Percentiles rank a stretch among this genome's conserved stretches.
Conservation (phyloP, 2,888 invertebrate genomes). For the Platycnemis pennipes region DNA sequence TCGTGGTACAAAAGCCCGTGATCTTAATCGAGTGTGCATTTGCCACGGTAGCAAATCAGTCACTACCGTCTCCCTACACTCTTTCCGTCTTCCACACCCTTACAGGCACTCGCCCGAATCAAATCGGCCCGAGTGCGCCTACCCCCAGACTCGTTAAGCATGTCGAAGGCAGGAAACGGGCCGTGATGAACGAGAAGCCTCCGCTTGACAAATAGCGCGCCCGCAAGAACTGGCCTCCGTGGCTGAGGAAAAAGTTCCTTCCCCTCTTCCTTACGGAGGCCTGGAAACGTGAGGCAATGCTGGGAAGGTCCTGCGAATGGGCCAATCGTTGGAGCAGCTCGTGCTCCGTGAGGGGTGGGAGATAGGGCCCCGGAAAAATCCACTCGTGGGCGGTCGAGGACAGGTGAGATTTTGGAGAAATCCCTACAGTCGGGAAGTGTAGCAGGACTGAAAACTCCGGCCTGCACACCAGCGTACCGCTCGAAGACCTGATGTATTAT, state of each 20-base stretch:
- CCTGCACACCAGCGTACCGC: neutral
- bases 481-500: conserved; percentile 50
- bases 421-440: conserved; percentile 47
- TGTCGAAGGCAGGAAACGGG: conserved; percentile 45
- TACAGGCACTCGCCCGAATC: conserved; percentile 19
- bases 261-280: neutral
- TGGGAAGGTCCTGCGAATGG: neutral
- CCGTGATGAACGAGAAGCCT: conserved; percentile 56
- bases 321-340: neutral
- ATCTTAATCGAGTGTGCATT: conserved; percentile 62
- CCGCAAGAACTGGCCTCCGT: conserved; percentile 33
- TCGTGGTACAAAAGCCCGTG: conserved; percentile 21
- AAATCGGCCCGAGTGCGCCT: conserved; percentile 22
- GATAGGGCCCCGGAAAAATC: neutral
- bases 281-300: neutral
- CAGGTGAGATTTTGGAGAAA: neutral
- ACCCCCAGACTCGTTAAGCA: conserved; percentile 52
- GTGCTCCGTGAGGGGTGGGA: too few relatives aligned
- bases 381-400: conserved; percentile 30
- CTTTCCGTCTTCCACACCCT: neutral
- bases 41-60: neutral
- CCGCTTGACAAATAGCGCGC: conserved; percentile 53
- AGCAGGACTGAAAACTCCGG: neutral
- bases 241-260: neutral
- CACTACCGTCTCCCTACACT: neutral